These are phyloP conservation scores for Anguilla megastoma DNA, from an alignment of 2,797 vertebrate genomes.

Conservation along the genomic window DNA sequence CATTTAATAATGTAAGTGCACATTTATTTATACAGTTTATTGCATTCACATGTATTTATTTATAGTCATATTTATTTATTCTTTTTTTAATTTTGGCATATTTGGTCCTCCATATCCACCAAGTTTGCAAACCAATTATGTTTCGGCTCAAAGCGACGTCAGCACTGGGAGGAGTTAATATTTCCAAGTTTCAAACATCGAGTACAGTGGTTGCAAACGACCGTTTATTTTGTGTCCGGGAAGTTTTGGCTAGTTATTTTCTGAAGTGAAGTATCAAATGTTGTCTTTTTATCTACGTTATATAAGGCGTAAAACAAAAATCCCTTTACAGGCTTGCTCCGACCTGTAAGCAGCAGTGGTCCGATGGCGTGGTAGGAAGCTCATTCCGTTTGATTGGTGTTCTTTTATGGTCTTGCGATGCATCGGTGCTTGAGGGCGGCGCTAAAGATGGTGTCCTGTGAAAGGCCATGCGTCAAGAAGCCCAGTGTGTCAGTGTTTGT, in stretches of 20 bases:
- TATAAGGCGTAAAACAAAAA: neutral
- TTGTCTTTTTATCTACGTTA: neutral
- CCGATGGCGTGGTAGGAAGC: conserved; percentile 63
- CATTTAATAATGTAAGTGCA: too few relatives aligned
- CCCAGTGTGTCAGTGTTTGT: neutral
- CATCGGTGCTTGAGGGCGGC: conserved; percentile 67
- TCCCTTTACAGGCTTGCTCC: neutral
- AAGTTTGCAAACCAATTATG: too few relatives aligned
- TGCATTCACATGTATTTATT: too few relatives aligned
- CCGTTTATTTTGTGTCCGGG: neutral
- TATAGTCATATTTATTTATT: too few relatives aligned
- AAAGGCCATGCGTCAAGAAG: conserved; percentile 47
- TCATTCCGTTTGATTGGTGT: conserved; percentile 65
- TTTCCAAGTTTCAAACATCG: too few relatives aligned
- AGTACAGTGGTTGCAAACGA: too few relatives aligned
- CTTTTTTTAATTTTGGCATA: too few relatives aligned
- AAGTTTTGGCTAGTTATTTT: neutral
- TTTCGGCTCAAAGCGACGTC: too few relatives aligned
- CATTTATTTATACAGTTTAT: too few relatives aligned
- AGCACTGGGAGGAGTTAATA: too few relatives aligned
- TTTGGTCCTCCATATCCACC: too few relatives aligned
- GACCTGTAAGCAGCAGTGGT: conserved; percentile 48
- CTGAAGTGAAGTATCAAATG: neutral
- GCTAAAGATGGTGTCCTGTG: conserved; percentile 53
- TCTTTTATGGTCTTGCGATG: conserved; percentile 63